These are phyloP conservation scores for Cantharis lateralis DNA, from an alignment of 2,888 invertebrate species.

Conservation along the genomic window DNA sequence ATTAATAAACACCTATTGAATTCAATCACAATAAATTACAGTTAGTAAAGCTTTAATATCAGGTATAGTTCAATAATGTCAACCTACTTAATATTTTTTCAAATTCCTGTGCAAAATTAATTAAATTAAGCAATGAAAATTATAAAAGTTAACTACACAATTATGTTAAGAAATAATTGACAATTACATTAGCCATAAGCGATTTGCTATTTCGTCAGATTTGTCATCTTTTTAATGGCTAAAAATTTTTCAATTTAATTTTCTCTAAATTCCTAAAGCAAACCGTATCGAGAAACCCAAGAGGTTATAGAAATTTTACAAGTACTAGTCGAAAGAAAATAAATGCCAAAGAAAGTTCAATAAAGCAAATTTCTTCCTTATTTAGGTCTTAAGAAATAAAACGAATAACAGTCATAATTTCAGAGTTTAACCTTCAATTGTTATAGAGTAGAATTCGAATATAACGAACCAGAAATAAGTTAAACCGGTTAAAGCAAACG, in stretches of 20 bases:
- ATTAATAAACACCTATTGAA: constrained; percentile 2
- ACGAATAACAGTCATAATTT: too few relatives aligned
- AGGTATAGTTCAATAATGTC: background rate
- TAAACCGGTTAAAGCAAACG: too few relatives aligned
- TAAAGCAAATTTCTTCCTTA: background rate
- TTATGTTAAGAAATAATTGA: background rate
- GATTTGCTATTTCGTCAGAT: background rate
- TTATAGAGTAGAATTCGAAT: too few relatives aligned
- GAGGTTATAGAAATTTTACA: background rate
- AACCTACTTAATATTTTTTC: background rate
- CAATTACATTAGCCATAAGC: background rate
- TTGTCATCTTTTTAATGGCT: background rate
- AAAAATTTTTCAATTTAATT: background rate
- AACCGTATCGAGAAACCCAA: background rate
- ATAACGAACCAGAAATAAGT: too few relatives aligned
- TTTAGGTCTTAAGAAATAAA: too few relatives aligned
- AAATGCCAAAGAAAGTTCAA: background rate
- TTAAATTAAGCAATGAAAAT: background rate
- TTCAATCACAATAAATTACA: background rate
- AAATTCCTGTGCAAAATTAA: background rate
- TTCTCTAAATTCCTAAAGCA: background rate
- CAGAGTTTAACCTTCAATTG: too few relatives aligned
- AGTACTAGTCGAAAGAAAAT: background rate
- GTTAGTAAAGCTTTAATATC: background rate
- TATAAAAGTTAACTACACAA: background rate